phyloP scores from a whole-genome alignment of 2,797 vertebrate genomes.

The Coregonus suidteri region DNA sequence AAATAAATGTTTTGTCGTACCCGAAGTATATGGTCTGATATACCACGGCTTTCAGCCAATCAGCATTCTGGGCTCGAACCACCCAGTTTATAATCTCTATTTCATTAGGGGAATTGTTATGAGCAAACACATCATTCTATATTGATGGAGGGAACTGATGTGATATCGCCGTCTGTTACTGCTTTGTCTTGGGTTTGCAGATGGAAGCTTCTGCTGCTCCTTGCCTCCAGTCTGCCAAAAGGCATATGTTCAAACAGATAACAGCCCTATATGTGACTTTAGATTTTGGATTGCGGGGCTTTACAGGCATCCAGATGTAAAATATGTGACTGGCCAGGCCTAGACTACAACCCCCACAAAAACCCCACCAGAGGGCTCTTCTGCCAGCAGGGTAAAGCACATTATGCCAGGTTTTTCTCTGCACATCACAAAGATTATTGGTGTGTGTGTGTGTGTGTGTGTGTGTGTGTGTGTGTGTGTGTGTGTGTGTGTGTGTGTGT shows the following conservation, averaged over 20 bases:
- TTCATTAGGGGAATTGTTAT: background rate
- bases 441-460: background rate
- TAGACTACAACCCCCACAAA: conserved; percentile 8
- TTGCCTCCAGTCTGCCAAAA: conserved; percentile 48
- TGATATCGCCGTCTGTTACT: background rate
- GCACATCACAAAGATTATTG: conserved; percentile 54
- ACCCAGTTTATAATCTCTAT: background rate
- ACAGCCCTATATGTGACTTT: conserved; percentile 51
- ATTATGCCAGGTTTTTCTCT: conserved; percentile 58
- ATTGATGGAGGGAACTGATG: no score
- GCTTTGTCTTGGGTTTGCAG: conserved; percentile 36
- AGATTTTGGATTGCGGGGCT: conserved; percentile 38
- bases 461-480: no score
- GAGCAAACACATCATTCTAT: background rate
- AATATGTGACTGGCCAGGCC: background rate
- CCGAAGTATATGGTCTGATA: no score
- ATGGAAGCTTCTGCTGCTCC: conserved; percentile 43
- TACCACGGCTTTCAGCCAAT: no score
- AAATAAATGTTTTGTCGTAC: no score
- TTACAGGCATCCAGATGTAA: background rate
- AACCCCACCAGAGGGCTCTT: conserved; percentile 26
- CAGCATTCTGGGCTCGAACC: no score
- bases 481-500: no score
- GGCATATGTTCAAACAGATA: conserved; percentile 54
- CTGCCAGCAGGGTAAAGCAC: conserved; percentile 64